Evolutionary conservation across 1,140 invertebrate genomes (phyloP).

Genomic region (Calliphora vicina): DNA sequence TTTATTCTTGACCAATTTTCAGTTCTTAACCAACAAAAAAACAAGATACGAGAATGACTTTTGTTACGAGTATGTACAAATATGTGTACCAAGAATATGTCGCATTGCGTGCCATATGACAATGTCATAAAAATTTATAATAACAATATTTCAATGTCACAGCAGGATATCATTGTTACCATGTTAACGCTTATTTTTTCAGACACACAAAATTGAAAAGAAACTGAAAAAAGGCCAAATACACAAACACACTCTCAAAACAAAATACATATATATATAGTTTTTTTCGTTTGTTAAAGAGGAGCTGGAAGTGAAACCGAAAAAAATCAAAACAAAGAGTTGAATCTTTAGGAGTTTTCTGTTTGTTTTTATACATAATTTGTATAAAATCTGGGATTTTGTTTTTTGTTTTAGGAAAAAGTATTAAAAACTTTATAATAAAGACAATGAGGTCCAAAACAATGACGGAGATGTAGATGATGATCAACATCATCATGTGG

Average conservation of each 20-base stretch:
- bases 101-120: conserved; percentile 42
- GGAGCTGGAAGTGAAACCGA: background rate
- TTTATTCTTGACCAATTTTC: background rate
- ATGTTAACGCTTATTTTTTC: conserved; percentile 61
- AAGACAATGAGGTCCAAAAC: conserved; percentile 8
- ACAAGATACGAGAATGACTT: background rate
- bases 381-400: conserved; percentile 16
- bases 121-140: conserved; percentile 60
- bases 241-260: background rate
- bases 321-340: background rate
- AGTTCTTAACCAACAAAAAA: background rate
- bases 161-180: conserved; percentile 62
- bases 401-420: background rate
- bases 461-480: conserved; percentile 9
- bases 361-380: conserved; percentile 18
- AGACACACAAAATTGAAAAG: conserved; percentile 14
- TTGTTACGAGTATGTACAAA: background rate
- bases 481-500: conserved; percentile 11
- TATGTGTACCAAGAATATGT: conserved; percentile 7
- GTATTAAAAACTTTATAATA: conserved; percentile 5
- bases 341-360: background rate
- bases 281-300: background rate
- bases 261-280: background rate
- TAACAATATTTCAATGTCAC: conserved; percentile 62
- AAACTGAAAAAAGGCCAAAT: background rate